phyloP scores from a whole-genome alignment of 2,888 invertebrate species.

The Aspidiotus destructor region DNA sequence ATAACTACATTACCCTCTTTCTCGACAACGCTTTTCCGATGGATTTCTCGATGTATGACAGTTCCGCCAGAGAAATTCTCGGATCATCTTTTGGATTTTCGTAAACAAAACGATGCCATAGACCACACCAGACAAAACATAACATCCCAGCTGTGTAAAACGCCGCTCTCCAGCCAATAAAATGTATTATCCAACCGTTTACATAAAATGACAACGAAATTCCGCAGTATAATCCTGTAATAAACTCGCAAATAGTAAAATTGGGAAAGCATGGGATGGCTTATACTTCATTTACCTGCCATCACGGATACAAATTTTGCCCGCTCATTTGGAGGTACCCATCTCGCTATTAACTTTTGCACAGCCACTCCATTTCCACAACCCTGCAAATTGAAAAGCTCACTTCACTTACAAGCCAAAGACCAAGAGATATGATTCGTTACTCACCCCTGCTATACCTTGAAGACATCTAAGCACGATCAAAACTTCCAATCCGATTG shows the following conservation, averaged over 20 bases:
- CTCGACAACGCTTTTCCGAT: no score
- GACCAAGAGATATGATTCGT: no score
- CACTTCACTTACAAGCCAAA: no score
- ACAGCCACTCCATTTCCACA: conserved; percentile 59
- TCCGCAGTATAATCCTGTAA: no score
- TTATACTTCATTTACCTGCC: conserved; percentile 44
- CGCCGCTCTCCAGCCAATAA: conserved; percentile 60
- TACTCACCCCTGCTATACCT: conserved; percentile 56
- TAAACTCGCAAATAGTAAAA: no score
- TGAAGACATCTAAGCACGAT: conserved; percentile 56
- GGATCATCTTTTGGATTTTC: no score
- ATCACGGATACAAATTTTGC: conserved; percentile 58
- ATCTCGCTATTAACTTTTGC: conserved; percentile 69
- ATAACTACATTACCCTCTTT: no score
- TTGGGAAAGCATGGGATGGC: no score
- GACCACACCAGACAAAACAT: no score
- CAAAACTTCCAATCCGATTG: conserved; percentile 52
- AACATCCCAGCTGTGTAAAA: conserved; percentile 53
- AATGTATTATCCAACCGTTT: conserved; percentile 55
- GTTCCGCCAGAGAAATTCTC: no score
- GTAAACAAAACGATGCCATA: no score
- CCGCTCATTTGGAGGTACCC: conserved; percentile 71
- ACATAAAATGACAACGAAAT: conserved; percentile 58
- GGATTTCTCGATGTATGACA: no score
- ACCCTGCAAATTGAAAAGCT: conserved; percentile 32